Evolutionary conservation across 2,113 vertebrate species (phyloP), one percentile per base, ranked within the genome.

Genomic region (Seriola quinqueradiata): DNA sequence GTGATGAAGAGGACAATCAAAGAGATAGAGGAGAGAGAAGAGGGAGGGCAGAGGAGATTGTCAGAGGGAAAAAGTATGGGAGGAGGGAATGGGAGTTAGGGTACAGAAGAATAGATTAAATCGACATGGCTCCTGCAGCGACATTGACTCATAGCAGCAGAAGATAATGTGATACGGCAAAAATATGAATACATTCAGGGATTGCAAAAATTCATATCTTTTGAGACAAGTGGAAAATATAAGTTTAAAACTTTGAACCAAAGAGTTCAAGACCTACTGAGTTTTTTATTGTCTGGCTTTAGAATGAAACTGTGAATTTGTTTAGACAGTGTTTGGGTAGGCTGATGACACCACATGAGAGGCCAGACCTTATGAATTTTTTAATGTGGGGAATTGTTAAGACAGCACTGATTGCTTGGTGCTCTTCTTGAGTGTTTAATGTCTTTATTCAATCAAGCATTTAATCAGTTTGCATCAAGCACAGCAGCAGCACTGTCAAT

Each of bases 1-100:
- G 58, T 59, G 77, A 71, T 78, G 66, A 83, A 70, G 78, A 63
- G 60, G 71, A 74, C 50, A 79, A 58, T 75, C 28, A 71, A 74
- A 74, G 25, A 70, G 23, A 60, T 25, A 52, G 17, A 79, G 42
- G 10, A 67, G 77, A 46, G 64, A 58, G 8, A 61, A 61, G 48
- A 42, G 25, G 40, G 11, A 16, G 38, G 64, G 34, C 58, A 61
- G 48, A 72, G 44, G 36, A 52, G 64, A n/a, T 16, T 52, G 71
- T 48, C 50, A 38, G 59, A 4, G 42, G 16, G 32, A 38, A 50
- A 7, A 40, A 68, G 68, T 70, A 66, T 32, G 48, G 36, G 17
- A 58, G 46, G 57, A 66, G 36, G 40, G 48, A 12, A 75, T 64
- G 65, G 34, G 50, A 57, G 55, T 77, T 57, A 40, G 28, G 21